Conservation (phyloP, 2,797 vertebrate species). For the Perodicticus potto region DNA sequence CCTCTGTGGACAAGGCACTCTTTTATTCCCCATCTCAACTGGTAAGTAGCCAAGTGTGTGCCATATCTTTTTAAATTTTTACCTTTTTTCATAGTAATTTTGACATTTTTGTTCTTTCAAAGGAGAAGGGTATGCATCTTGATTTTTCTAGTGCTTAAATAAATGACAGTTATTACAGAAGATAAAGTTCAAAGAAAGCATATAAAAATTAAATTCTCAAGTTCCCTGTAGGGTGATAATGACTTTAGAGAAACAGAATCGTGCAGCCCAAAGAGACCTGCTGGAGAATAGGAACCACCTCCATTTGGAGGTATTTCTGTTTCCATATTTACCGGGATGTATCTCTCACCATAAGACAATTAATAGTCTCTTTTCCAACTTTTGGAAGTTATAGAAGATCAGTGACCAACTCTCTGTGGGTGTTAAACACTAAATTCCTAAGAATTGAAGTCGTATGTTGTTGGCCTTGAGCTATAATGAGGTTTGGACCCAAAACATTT, state of each 20-base stretch:
- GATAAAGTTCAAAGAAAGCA: conserved; percentile 19
- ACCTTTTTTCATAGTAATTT: background rate
- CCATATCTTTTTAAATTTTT: background rate
- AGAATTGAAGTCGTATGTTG: background rate
- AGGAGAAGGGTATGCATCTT: background rate
- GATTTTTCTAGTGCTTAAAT: background rate
- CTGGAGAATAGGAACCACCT: background rate
- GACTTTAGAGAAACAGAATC: background rate
- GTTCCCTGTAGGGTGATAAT: background rate
- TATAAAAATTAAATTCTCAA: background rate
- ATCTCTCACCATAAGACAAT: background rate
- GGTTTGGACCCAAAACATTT: background rate
- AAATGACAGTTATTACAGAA: background rate
- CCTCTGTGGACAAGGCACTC: background rate
- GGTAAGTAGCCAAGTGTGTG: background rate
- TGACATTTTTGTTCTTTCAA: conserved; percentile 39
- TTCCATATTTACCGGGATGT: background rate
- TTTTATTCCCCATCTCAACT: background rate
- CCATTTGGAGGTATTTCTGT: background rate
- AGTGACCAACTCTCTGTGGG: background rate
- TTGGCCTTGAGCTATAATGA: background rate
- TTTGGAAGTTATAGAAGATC: background rate
- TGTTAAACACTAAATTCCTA: background rate
- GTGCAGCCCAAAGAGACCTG: background rate
- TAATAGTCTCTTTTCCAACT: too few species aligned